Percentiles rank a stretch among this genome's conserved stretches.
phyloP scores from a whole-genome alignment of 35 echinoderm and acorn worm genomes.

The Holothuria glaberrima region DNA sequence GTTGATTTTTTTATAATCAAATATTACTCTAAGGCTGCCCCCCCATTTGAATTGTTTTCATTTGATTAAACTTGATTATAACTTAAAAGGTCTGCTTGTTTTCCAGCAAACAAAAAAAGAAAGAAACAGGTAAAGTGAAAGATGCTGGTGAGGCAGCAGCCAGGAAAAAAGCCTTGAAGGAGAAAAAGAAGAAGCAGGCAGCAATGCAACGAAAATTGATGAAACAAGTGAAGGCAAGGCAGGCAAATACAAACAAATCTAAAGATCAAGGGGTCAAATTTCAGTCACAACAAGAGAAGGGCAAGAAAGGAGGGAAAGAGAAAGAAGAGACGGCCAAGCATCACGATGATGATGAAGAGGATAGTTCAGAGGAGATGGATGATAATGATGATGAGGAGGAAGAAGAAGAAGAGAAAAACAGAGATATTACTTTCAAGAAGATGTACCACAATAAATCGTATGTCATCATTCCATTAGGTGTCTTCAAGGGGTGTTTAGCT shows the following conservation, averaged over 20 bases:
- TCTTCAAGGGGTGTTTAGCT: too few relatives aligned
- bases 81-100: too few relatives aligned
- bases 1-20: too few relatives aligned
- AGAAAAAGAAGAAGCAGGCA: constrained; percentile 80
- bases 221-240: constrained; percentile 74
- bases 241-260: constrained; percentile 60
- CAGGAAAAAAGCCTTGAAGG: constrained; percentile 73
- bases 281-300: constrained; percentile 63
- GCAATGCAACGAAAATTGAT: constrained; percentile 80
- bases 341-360: constrained; percentile 14
- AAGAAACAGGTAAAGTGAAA: not conserved
- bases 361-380: constrained; percentile 26
- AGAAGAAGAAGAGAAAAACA: constrained; percentile 21
- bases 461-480: not conserved
- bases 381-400: not conserved
- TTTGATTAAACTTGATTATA: too few relatives aligned
- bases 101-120: not conserved
- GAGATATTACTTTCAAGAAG: constrained; percentile 74
- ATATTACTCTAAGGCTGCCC: too few relatives aligned
- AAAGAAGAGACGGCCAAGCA: constrained; percentile 57
- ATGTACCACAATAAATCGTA: constrained; percentile 92
- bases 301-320: constrained; percentile 31
- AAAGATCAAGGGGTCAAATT: constrained; percentile 63
- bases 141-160: constrained; percentile 64
- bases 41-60: too few relatives aligned